Base-by-base conservation (phyloP, 2,888 invertebrate species). In the Aphidoletes aphidimyza region DNA sequence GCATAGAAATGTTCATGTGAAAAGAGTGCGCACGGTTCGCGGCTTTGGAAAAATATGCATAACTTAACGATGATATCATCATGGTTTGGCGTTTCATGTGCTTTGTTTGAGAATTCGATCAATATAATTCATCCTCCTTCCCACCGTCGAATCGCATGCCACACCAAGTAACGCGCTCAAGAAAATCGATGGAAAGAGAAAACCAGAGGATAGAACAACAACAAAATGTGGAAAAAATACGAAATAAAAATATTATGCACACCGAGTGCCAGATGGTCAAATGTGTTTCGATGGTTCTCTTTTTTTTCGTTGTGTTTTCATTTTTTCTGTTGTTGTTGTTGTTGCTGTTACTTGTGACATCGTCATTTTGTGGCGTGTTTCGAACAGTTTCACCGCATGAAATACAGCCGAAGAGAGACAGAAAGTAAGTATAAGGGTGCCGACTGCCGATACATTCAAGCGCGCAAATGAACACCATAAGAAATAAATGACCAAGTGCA, bases 401-500 rank as follows among this genome's bases (percentile, higher is more conserved):
- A 37, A 14, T 37, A 81, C 37, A 2, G 81, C 22, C 81, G 11
- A 37, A 37, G 37, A 2, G 81, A 8, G n/a, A n/a, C n/a, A n/a
- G n/a, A n/a, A n/a, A n/a, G 36, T 22, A 5, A 22, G 22, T 81
- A 81, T 81, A 81, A 37, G 36, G 81, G 36, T 37, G 37, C 81
- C 81, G 81, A 81, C 37, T 37, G 37, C 81, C 81, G 81, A 81
- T 81, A 37, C 81, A 81, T 54, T 54, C 54, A 54, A 37, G 81
- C 37, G 39, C 37, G n/a, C 39, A 81, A n/a, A 37, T 37, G 81
- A 37, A 22, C 1, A 81, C 26, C 19, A 36, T 30, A 59, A 3
- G 78, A 37, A 36, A 22, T 37, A 37, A 81, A 81, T 81, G 81
- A 37, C 81, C 81, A 81, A 81, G 81, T 81, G 81, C 36, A 81